Evolutionary conservation across 2,888 invertebrate species (phyloP), one percentile per base, ranked within the genome.

Genomic region (Steinernema hermaphroditum): DNA sequence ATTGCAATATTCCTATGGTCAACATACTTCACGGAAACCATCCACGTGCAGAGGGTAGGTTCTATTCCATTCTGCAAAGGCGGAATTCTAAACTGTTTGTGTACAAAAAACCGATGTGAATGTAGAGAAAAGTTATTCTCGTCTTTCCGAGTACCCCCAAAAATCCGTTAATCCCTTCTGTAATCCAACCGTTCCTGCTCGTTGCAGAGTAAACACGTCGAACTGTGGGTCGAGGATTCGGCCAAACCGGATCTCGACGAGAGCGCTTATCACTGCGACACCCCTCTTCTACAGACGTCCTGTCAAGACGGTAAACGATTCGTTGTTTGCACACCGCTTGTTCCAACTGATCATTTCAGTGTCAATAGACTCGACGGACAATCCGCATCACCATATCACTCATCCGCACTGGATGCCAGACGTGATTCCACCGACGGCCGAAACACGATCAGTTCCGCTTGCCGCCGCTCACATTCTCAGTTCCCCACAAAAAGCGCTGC

Each of bases 351-450:
- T 62, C 54, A 4, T 29, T 62, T 62, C 34, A 62, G 62, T 62
- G 1, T 62, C 62, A 2, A 32, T 62, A 8, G 62, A 62, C 27
- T 62, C 62, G 62, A 4, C 32, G 29, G 62, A 62, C 62, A 62
- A 62, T 34, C 62, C 29, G 19, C 62, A 62, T 32, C 62, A 62
- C 62, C 29, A 32, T 32, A 62, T 62, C 16, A 16, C 62, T 1
- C 62, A 62, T n/a, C 34, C 9, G 16, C 62, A 27, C 32, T 82
- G 82, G 82, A 76, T 81, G 72, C 80, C 82, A 2, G 81, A 83
- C 44, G 69, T 80, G 2, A 72, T 78, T 69, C 77, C 68, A 19
- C 50, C 37, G 57, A 74, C 54, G 16, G 73, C 34, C 8, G 62
- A 62, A 29, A 29, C 62, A 14, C 62, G 62, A 62, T 62, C 62